phyloP scores from a whole-genome alignment of 2,113 vertebrate genomes.

The Oreochromis niloticus region DNA sequence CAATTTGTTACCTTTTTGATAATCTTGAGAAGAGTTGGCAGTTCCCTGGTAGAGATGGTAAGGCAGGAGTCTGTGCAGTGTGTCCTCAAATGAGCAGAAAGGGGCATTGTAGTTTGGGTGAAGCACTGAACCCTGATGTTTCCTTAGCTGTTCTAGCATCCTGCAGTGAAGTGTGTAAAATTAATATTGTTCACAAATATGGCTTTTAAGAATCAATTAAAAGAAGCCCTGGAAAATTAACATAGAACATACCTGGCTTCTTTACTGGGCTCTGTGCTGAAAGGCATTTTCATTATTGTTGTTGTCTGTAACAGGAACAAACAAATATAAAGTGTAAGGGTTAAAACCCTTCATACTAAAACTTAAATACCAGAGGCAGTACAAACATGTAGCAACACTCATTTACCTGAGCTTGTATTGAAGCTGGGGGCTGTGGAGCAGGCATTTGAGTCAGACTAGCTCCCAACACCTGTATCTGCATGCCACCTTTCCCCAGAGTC shows the following conservation, averaged over 20 bases:
- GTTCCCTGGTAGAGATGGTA: slow-evolving; percentile 94
- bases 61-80: slow-evolving; percentile 83
- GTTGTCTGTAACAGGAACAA: slow-evolving; percentile 58
- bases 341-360: not conserved
- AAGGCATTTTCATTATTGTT: slow-evolving; percentile 78
- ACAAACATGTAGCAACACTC: not conserved
- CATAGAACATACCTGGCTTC: slow-evolving; percentile 81
- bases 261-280: slow-evolving; percentile 85
- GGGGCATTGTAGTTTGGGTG: slow-evolving; percentile 87
- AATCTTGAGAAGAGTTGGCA: slow-evolving; percentile 80
- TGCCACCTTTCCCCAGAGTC: slow-evolving; percentile 64
- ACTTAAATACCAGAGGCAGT: not conserved
- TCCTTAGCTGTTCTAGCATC: slow-evolving; percentile 90
- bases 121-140: slow-evolving; percentile 86
- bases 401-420: slow-evolving; percentile 64
- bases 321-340: not conserved
- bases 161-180: slow-evolving; percentile 49
- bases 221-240: not conserved
- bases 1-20: slow-evolving; percentile 72
- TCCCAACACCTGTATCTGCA: slow-evolving; percentile 74
- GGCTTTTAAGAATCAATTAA: not conserved
- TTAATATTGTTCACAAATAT: not conserved
- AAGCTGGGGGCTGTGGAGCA: slow-evolving; percentile 51
- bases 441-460: slow-evolving; percentile 63
- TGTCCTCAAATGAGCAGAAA: slow-evolving; percentile 85